Evolutionary conservation across 2,797 vertebrate genomes (phyloP).

Genomic region (Coracias cyanogaster): DNA sequence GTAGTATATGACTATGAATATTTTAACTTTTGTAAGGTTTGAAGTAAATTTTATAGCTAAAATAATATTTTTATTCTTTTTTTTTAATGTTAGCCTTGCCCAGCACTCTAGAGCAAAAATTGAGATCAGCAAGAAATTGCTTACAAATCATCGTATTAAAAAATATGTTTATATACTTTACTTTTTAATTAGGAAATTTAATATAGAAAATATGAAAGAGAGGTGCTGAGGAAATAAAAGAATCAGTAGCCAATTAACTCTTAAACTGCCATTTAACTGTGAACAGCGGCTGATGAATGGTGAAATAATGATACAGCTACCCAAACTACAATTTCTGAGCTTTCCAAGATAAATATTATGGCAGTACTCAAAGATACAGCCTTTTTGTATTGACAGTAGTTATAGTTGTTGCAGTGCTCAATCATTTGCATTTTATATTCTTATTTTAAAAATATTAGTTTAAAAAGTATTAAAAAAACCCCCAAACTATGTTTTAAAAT

Average conservation of each 20-base stretch:
- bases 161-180: neutral
- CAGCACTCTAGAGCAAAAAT: neutral
- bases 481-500: neutral
- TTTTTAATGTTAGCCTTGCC: neutral
- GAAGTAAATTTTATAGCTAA: neutral
- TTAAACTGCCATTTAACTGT: neutral
- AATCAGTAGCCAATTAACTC: neutral
- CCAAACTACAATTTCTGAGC: neutral
- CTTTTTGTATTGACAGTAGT: neutral
- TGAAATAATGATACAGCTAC: neutral
- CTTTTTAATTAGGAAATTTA: neutral
- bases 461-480: neutral
- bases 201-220: neutral
- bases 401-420: neutral
- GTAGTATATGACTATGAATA: neutral
- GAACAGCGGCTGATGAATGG: neutral
- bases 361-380: neutral
- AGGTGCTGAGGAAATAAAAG: neutral
- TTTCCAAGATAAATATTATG: neutral
- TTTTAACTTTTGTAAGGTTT: neutral
- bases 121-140: neutral
- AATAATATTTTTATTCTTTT: neutral
- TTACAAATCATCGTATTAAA: neutral
- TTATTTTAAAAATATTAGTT: neutral
- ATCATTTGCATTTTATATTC: neutral